phyloP scores from a whole-genome alignment of 2,888 invertebrate species.

The Cosmia trapezina region DNA sequence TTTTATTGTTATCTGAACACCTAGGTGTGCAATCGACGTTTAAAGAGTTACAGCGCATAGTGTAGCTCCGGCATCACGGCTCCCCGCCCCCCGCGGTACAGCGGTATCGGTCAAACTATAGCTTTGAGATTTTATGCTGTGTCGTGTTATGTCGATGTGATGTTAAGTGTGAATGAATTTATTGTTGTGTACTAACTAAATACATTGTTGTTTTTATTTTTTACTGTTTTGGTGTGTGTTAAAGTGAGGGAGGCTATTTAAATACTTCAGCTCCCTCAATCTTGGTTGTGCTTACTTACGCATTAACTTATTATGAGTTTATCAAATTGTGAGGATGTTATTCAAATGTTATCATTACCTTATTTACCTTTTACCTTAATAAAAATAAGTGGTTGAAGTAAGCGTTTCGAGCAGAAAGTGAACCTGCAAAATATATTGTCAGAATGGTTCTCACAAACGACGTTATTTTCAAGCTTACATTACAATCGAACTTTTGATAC shows the following conservation, averaged over 20 bases:
- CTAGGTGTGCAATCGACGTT: too few relatives aligned
- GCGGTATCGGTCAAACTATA: neutral
- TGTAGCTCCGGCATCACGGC: too few relatives aligned
- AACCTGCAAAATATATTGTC: neutral
- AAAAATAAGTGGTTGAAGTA: neutral
- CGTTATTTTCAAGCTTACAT: neutral
- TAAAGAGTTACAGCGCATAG: too few relatives aligned
- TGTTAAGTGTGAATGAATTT: constrained; percentile 15
- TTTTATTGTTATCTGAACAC: too few relatives aligned
- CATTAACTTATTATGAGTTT: neutral
- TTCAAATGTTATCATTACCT: neutral
- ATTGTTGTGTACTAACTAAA: constrained; percentile 23
- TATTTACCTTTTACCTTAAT: neutral
- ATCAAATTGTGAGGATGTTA: neutral
- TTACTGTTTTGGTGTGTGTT: constrained; percentile 5
- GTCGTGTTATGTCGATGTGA: constrained; percentile 37
- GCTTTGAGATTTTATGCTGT: constrained; percentile 19
- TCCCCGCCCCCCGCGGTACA: too few relatives aligned
- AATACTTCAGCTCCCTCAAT: constrained; percentile 33
- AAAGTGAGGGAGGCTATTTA: neutral
- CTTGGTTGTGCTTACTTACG: neutral
- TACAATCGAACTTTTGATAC: neutral
- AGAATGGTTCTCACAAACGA: neutral
- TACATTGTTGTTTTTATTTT: neutral
- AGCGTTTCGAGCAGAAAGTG: neutral